Conservation (phyloP, 2,113 vertebrate species). For the Mormyrus lacerda region DNA sequence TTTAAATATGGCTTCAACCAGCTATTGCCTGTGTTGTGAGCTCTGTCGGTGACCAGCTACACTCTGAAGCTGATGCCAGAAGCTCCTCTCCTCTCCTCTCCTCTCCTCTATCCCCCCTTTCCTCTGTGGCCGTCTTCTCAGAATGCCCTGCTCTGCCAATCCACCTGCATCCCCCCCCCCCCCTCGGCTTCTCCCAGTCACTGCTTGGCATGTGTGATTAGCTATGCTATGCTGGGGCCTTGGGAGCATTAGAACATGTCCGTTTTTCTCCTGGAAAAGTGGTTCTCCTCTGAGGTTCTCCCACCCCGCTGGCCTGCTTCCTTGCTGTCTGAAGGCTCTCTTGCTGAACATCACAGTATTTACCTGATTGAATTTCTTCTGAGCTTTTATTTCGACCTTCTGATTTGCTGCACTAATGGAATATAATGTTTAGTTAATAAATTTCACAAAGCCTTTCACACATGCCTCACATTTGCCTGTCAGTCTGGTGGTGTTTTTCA, state of each 20-base stretch:
- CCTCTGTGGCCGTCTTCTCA: neutral
- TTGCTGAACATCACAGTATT: neutral
- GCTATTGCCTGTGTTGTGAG: neutral
- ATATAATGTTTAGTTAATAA: neutral
- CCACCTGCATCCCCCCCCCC: neutral
- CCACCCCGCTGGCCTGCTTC: neutral
- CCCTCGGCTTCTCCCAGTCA: neutral
- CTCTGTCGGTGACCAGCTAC: slow-evolving; percentile 68
- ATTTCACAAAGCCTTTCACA: neutral
- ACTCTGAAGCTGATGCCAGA: slow-evolving; percentile 99
- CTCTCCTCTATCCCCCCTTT: slow-evolving; percentile 26
- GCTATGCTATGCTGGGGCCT: neutral
- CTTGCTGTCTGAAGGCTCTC: neutral
- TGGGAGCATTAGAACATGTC: neutral
- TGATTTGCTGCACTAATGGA: neutral
- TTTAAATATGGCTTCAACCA: neutral
- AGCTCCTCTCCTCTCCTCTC: slow-evolving; percentile 67
- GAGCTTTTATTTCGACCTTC: neutral
- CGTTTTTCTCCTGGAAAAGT: neutral
- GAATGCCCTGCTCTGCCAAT: neutral
- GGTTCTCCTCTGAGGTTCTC: neutral
- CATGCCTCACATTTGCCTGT: neutral
- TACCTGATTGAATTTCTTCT: neutral
- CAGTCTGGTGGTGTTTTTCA: neutral
- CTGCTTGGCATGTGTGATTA: neutral